These are phyloP conservation scores for Lineus longissimus DNA, from an alignment of 1,140 invertebrate genomes.

Conservation along the genomic window DNA sequence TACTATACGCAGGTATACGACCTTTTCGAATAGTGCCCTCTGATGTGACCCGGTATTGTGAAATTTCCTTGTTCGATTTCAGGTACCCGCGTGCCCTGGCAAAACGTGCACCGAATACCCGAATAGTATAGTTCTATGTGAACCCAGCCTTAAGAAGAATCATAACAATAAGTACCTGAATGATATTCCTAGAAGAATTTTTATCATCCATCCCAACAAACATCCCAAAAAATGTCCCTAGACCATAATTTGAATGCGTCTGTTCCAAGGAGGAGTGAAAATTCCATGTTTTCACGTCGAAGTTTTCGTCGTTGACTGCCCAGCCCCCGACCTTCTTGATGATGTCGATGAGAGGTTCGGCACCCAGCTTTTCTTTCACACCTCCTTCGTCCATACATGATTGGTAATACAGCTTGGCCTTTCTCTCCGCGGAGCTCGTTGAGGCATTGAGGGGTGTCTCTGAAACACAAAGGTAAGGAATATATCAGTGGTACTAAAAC, in stretches of 20 bases:
- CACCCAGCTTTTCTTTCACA: slow-evolving; percentile 78
- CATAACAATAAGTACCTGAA: no score
- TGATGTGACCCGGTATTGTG: no score
- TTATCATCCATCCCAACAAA: slow-evolving; percentile 88
- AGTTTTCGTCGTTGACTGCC: slow-evolving; percentile 61
- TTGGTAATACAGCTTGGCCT: slow-evolving; percentile 84
- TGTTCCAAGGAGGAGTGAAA: slow-evolving; percentile 73
- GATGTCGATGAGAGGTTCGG: slow-evolving; percentile 74
- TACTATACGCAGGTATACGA: no score
- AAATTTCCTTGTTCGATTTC: no score
- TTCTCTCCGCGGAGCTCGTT: slow-evolving; percentile 76
- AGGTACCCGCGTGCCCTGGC: no score
- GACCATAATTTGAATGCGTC: slow-evolving; percentile 79
- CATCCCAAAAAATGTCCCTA: slow-evolving; percentile 72
- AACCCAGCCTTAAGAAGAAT: no score
- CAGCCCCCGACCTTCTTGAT: slow-evolving; percentile 67
- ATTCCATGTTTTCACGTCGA: slow-evolving; percentile 65
- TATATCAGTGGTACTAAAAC: no score
- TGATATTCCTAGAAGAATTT: slow-evolving; percentile 82
- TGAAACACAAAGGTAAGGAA: not conserved
- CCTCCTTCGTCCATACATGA: slow-evolving; percentile 92
- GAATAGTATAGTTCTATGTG: no score
- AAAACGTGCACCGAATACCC: no score
- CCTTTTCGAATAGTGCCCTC: no score
- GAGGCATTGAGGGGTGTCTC: slow-evolving; percentile 10